A percentile compares a stretch with the other conserved stretches of the same genome.
phyloP scores from a whole-genome alignment of 2,113 vertebrate genomes.

The Pteronura brasiliensis region DNA sequence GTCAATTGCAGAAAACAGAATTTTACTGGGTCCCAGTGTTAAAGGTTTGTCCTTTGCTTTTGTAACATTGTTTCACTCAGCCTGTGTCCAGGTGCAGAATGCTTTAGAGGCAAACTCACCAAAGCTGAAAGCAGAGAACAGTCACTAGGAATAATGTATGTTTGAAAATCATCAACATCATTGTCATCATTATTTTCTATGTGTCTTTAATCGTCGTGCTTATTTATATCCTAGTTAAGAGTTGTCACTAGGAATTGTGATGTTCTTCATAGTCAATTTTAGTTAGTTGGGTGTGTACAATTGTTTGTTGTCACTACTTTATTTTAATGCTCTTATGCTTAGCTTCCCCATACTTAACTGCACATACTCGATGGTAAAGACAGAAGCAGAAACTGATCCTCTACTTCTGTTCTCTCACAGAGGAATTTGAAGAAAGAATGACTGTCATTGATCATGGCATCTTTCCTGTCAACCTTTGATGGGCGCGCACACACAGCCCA shows the following conservation, averaged over 20 bases:
- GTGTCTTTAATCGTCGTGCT: conserved; percentile 13
- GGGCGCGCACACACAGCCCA: too few species aligned
- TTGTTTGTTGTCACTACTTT: background rate
- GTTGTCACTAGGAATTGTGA: background rate
- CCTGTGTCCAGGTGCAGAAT: background rate
- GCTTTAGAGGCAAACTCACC: background rate
- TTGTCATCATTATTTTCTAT: background rate
- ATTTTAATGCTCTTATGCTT: background rate
- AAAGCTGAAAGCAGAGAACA: background rate
- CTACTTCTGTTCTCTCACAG: background rate
- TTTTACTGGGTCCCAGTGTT: background rate
- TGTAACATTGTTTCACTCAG: background rate
- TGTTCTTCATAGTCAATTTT: background rate
- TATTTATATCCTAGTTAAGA: conserved; percentile 42
- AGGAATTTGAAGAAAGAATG: background rate
- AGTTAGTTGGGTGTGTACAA: background rate
- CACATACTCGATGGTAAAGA: background rate
- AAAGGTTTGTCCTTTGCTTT: background rate
- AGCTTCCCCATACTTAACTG: background rate
- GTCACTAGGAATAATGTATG: background rate
- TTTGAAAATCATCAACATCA: background rate
- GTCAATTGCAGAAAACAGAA: background rate
- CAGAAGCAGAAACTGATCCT: background rate
- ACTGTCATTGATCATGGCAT: background rate
- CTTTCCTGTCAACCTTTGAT: background rate